Percentiles rank a stretch among this genome's conserved stretches.
phyloP scores from a whole-genome alignment of 2,888 invertebrate species.

The Cephus sareptanus region DNA sequence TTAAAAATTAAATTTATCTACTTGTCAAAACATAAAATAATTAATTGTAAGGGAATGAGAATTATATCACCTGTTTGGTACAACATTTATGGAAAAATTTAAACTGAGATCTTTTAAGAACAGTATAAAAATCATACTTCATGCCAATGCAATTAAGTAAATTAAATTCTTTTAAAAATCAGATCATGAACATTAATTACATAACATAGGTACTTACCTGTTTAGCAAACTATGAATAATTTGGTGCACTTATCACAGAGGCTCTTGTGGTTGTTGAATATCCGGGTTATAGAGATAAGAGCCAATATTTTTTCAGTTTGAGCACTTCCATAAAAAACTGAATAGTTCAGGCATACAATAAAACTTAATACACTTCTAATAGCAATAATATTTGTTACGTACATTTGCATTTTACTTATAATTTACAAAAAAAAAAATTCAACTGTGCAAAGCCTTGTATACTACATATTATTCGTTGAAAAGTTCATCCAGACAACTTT shows the following conservation, averaged over 20 bases:
- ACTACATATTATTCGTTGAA: too few relatives aligned
- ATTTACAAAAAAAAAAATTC: too few relatives aligned
- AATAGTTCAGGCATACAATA: not conserved
- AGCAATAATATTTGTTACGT: not conserved
- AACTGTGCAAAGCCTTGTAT: too few relatives aligned
- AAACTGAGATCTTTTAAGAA: not conserved
- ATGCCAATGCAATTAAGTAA: too few relatives aligned
- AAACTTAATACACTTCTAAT: not conserved
- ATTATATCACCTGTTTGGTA: not conserved
- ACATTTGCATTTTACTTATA: not conserved
- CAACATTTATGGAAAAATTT: too few relatives aligned
- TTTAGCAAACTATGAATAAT: too few relatives aligned
- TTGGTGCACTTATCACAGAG: too few relatives aligned
- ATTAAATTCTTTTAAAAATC: not conserved
- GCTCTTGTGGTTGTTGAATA: not conserved
- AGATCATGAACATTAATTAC: not conserved
- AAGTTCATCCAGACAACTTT: too few relatives aligned
- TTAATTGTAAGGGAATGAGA: not conserved
- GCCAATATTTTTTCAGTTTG: too few relatives aligned
- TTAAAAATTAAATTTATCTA: not conserved
- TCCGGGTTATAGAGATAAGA: not conserved
- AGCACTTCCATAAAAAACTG: not conserved
- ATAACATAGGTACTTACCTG: not conserved
- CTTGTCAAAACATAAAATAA: not conserved
- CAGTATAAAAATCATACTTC: not conserved